Evolutionary conservation across 2,797 vertebrate genomes (phyloP).

Genomic region (Crypturellus tataupa): DNA sequence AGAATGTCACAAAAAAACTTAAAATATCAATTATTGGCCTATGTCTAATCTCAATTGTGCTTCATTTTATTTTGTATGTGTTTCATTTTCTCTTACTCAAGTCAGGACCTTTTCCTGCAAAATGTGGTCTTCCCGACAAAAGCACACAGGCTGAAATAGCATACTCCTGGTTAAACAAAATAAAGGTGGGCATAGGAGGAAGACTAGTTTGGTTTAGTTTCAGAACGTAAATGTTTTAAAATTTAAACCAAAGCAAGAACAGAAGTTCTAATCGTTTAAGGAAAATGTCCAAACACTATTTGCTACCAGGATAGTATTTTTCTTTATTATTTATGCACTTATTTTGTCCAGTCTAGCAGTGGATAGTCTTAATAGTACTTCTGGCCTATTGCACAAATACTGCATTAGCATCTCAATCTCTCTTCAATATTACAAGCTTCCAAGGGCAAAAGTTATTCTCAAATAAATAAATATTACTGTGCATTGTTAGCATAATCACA

Average conservation of each 20-base stretch:
- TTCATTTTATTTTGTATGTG: not conserved
- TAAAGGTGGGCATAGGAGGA: not conserved
- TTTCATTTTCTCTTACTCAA: conserved; percentile 1
- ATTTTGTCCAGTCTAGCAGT: not conserved
- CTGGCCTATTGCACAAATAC: not conserved
- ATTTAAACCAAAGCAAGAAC: not conserved
- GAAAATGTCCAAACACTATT: not conserved
- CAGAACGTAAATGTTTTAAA: not conserved
- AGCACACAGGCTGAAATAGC: not conserved
- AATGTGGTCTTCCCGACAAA: not conserved
- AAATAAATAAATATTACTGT: conserved; percentile 19
- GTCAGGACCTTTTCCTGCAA: not conserved
- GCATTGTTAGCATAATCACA: conserved; percentile 40
- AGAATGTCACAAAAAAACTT: conserved; percentile 9
- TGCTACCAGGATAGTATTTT: not conserved
- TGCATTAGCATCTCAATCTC: not conserved
- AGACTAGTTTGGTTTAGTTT: not conserved
- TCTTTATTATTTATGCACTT: not conserved
- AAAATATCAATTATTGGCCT: conserved; percentile 42
- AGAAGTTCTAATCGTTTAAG: not conserved
- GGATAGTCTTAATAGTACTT: not conserved
- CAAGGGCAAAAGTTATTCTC: not conserved
- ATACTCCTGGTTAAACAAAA: not conserved
- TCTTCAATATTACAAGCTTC: not conserved
- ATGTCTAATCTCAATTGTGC: not conserved